Conservation (phyloP, 30 jellyfish, hydroid and myxozoan species). For the Aurelia sp. region DNA sequence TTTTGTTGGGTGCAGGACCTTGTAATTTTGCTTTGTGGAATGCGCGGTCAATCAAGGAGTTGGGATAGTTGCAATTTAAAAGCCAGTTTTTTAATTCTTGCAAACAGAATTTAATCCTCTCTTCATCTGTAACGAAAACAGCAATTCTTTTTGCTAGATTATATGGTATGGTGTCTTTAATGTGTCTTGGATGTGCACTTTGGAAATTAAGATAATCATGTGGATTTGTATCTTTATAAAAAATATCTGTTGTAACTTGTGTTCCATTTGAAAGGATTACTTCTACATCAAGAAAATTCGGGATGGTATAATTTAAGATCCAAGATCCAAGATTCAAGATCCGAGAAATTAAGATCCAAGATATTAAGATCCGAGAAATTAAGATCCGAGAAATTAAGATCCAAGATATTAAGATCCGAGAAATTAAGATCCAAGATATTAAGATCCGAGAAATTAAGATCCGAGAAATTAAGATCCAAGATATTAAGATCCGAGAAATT, state of each 20-base stretch:
- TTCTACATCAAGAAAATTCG: conserved; percentile 17
- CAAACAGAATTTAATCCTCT: background rate
- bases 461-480: too few species aligned
- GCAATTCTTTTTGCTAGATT: conserved; percentile 22
- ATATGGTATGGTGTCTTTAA: conserved; percentile 17
- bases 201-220: conserved; percentile 36
- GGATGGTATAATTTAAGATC: too few species aligned
- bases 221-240: conserved; percentile 40
- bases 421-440: too few species aligned
- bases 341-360: too few species aligned
- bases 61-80: conserved; percentile 36
- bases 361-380: too few species aligned
- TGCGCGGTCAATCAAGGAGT: conserved; percentile 1
- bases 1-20: conserved; percentile 56
- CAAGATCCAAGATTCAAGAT: too few species aligned
- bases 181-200: conserved; percentile 38
- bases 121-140: conserved; percentile 23
- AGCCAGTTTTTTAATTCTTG: conserved; percentile 27
- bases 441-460: too few species aligned
- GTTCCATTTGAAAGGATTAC: conserved; percentile 16
- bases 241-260: background rate
- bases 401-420: too few species aligned
- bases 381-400: too few species aligned
- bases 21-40: conserved; percentile 47
- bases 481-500: too few species aligned